A percentile compares a stretch with the other conserved stretches of the same genome.
Evolutionary conservation across 2,888 invertebrate species (phyloP).

Genomic region (Drosophila phalerata): DNA sequence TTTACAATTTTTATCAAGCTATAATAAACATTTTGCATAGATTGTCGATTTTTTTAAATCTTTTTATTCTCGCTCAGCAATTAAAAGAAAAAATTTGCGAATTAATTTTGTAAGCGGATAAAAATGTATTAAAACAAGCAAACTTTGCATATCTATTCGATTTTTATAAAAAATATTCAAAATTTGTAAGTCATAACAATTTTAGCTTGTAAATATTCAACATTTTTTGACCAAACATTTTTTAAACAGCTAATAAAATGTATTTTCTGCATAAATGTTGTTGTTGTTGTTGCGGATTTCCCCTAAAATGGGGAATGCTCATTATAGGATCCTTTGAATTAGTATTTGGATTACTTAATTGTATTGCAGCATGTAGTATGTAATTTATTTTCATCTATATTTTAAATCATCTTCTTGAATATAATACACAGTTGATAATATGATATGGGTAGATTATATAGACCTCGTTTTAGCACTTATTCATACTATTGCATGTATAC

Average conservation of each 20-base stretch:
- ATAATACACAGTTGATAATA: not conserved
- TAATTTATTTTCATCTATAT: not conserved
- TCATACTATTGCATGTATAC: not conserved
- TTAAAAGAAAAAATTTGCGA: too few relatives aligned
- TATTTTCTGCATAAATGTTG: not conserved
- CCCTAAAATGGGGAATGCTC: not conserved
- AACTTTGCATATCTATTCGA: too few relatives aligned
- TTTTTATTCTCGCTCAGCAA: too few relatives aligned
- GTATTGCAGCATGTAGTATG: too few relatives aligned
- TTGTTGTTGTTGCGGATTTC: not conserved
- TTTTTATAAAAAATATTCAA: too few relatives aligned
- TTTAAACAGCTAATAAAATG: not conserved
- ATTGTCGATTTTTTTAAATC: too few relatives aligned
- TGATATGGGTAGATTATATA: not conserved
- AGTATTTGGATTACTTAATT: not conserved
- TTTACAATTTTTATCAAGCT: too few relatives aligned
- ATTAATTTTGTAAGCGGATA: too few relatives aligned
- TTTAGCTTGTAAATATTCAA: not conserved
- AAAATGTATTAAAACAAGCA: too few relatives aligned
- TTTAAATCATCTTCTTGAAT: not conserved
- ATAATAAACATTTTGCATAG: too few relatives aligned
- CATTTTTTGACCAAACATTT: not conserved
- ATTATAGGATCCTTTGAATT: not conserved
- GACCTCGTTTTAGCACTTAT: too few relatives aligned
- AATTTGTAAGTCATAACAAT: not conserved